Percentiles rank a stretch among this genome's conserved stretches.
Evolutionary conservation across 2,797 vertebrate species (phyloP).

Genomic region (Amblyraja radiata): DNA sequence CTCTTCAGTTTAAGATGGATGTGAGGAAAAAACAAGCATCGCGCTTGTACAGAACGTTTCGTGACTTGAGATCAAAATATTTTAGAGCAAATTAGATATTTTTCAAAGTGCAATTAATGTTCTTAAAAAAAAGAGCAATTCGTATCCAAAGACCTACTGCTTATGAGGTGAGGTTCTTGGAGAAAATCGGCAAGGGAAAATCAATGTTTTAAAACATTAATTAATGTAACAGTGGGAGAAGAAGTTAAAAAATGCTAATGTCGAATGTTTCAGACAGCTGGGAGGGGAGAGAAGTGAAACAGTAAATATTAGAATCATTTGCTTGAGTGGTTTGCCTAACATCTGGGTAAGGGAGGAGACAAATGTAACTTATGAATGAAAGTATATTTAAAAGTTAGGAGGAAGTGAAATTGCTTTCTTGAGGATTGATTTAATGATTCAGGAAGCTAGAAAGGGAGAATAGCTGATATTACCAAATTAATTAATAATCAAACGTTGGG

Average conservation of each 20-base stretch:
- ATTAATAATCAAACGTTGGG: neutral
- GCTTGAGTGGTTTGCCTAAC: slow-evolving; percentile 20
- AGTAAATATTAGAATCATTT: slow-evolving; percentile 34
- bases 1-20: neutral
- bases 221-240: neutral
- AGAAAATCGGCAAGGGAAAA: too few relatives aligned
- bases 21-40: neutral
- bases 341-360: slow-evolving; percentile 8
- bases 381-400: slow-evolving; percentile 24
- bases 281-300: slow-evolving; percentile 35
- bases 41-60: neutral
- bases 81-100: neutral
- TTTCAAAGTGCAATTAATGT: neutral
- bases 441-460: neutral
- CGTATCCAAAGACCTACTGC: neutral
- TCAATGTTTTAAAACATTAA: neutral
- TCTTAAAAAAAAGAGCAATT: neutral
- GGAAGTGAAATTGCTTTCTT: slow-evolving; percentile 34
- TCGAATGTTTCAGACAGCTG: slow-evolving; percentile 14
- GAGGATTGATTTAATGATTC: slow-evolving; percentile 18
- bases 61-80: neutral
- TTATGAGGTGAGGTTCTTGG: neutral
- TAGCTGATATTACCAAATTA: neutral
- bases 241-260: neutral
- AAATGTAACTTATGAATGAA: slow-evolving; percentile 36